Evolutionary conservation across 2,113 vertebrate species (phyloP).

Genomic region (Bagarius yarrelli): DNA sequence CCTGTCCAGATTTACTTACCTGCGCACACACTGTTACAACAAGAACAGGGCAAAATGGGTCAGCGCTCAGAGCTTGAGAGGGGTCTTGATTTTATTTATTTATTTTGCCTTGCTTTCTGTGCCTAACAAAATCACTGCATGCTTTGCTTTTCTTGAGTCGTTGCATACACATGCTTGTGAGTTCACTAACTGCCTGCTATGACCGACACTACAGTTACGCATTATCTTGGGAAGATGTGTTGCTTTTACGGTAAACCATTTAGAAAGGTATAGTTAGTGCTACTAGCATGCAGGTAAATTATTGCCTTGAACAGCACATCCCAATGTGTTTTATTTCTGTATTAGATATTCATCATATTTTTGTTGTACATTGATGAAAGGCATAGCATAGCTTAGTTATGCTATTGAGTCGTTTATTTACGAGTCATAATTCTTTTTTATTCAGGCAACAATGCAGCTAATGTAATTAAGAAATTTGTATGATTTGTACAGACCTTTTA

Average conservation of each 20-base stretch:
- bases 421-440: too few species aligned
- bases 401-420: too few species aligned
- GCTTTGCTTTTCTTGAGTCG: slow-evolving; percentile 33
- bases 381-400: background rate
- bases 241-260: too few species aligned
- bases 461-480: too few species aligned
- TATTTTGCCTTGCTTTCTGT: slow-evolving; percentile 30
- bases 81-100: slow-evolving; percentile 29
- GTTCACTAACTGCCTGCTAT: background rate
- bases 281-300: too few species aligned
- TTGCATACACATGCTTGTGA: slow-evolving; percentile 21
- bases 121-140: slow-evolving; percentile 37
- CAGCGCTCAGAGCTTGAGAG: background rate
- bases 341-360: background rate
- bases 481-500: too few species aligned
- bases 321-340: slow-evolving; percentile 1
- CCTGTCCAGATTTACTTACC: background rate
- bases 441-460: too few species aligned
- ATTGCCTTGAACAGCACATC: background rate
- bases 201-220: background rate
- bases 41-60: background rate
- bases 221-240: too few species aligned
- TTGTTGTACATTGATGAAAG: background rate
- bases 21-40: slow-evolving; percentile 13
- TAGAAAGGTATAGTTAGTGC: too few species aligned